Conservation (phyloP, 1,140 invertebrate species). For the Musca vetustissima region DNA sequence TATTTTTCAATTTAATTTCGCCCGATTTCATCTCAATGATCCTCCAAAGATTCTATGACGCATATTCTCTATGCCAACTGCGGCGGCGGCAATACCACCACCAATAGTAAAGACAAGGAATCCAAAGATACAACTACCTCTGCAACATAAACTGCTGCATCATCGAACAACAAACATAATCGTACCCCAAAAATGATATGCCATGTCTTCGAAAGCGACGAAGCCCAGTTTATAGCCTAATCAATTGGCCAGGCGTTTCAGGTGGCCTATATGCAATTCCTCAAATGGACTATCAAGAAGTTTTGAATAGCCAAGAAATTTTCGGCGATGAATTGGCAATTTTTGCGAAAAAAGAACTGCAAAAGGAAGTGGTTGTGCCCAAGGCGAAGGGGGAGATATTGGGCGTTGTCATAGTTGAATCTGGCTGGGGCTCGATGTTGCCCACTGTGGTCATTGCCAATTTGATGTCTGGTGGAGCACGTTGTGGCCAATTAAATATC, state of each 20-base stretch:
- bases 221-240: too few species aligned
- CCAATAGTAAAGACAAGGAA: not conserved
- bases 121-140: constrained; percentile 8
- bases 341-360: constrained; percentile 97
- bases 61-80: too few species aligned
- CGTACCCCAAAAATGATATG: constrained; percentile 95
- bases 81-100: too few species aligned
- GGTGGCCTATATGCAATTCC: constrained; percentile 99
- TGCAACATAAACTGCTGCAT: not conserved
- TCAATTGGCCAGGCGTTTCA: constrained; percentile 99
- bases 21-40: too few species aligned
- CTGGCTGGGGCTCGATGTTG: constrained; percentile 99
- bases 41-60: too few species aligned
- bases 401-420: too few species aligned
- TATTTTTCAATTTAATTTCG: too few species aligned
- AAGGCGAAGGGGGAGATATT: constrained; percentile 97
- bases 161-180: constrained; percentile 56
- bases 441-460: constrained; percentile 99
- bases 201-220: too few species aligned
- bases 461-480: constrained; percentile 88
- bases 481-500: too few species aligned
- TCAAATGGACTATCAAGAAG: constrained; percentile 99
- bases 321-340: constrained; percentile 97
- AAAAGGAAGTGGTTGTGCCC: constrained; percentile 97
- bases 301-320: too few species aligned